Base-by-base conservation (phyloP, 2,797 vertebrate genomes). In the Pipistrellus pipistrellus region DNA sequence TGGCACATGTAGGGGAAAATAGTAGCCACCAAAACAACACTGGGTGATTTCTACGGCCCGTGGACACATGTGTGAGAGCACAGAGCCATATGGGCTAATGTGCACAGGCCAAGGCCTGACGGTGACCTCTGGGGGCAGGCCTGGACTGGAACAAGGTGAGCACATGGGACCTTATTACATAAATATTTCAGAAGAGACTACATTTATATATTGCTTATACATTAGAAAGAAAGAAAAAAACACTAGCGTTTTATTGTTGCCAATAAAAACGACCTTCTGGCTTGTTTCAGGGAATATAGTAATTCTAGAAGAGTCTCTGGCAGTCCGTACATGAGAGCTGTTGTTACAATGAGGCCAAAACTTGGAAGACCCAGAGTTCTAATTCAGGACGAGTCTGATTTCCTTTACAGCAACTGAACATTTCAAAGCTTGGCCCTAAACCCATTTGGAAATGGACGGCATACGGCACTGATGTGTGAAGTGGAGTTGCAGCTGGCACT, bases 141-240 rank as follows among this genome's bases (percentile, higher is more conserved):
- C 44, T 59, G 27, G 23, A n/a, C 17, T 68, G 23, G 84, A 66
- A 20, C 64, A 55, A 12, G 53, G 10, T 69, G 55, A 85, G 32
- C 57, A 53, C 55, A 51, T 20, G 18, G 17, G 35, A 53, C 9
- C 73, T 92, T 71, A 90, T 64, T 41, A 27, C 32, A 51, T 73
- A 78, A 83, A 90, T 77, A 91, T 77, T 88, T 91, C 80, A 95
- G n/a, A 93, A 90, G 13, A 93, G 18, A 64, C 27, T 75, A 4
- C 75, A 64, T 89, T 88, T 64, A 85, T 57, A 90, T 85, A 62
- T 85, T 90, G 9, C 41, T 93, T 90, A 53, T 57, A 41, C 21
- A 64, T 20, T 25, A 95, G 32, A 23, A 41, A 93, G 44, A 44
- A 44, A 41, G 38, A 41, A 85, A 41, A 85, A 41, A 90, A 91